Evolutionary conservation across 2,113 vertebrate species (phyloP).

Genomic region (Orthochromis indermauri): DNA sequence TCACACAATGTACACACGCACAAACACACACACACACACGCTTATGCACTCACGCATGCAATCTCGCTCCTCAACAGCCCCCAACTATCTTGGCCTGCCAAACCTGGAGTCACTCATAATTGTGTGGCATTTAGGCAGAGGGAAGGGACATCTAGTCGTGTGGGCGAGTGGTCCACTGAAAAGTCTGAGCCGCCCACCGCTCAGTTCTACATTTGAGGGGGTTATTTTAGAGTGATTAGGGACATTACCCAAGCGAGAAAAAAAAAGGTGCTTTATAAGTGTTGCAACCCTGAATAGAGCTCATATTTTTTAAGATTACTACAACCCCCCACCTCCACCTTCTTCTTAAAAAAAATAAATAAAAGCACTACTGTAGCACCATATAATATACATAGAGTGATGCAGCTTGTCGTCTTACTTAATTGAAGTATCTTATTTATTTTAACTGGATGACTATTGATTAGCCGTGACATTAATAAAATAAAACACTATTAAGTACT

Average conservation of each 20-base stretch:
- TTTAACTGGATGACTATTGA: neutral
- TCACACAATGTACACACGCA: conserved; percentile 53
- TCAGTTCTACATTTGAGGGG: neutral
- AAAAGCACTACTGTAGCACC: neutral
- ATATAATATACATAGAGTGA: neutral
- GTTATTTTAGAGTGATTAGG: conserved; percentile 25
- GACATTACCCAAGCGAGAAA: neutral
- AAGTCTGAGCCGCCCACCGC: conserved; percentile 31
- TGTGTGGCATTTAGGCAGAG: conserved; percentile 89
- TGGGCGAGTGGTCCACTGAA: conserved; percentile 14
- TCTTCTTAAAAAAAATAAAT: neutral
- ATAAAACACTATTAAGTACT: neutral
- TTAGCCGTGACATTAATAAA: neutral
- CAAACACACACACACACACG: conserved; percentile 21
- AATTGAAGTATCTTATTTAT: neutral
- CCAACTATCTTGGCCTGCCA: conserved; percentile 77
- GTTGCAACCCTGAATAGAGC: neutral
- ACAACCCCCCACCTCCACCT: neutral
- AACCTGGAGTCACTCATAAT: conserved; percentile 78
- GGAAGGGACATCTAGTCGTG: conserved; percentile 29
- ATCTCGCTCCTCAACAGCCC: conserved; percentile 58
- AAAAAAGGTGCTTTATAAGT: neutral
- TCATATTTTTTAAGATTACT: neutral
- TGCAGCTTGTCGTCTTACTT: neutral
- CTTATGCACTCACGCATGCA: conserved; percentile 34